Evolutionary conservation across 2,888 invertebrate species (phyloP).

Genomic region (Cerceris rybyensis): DNA sequence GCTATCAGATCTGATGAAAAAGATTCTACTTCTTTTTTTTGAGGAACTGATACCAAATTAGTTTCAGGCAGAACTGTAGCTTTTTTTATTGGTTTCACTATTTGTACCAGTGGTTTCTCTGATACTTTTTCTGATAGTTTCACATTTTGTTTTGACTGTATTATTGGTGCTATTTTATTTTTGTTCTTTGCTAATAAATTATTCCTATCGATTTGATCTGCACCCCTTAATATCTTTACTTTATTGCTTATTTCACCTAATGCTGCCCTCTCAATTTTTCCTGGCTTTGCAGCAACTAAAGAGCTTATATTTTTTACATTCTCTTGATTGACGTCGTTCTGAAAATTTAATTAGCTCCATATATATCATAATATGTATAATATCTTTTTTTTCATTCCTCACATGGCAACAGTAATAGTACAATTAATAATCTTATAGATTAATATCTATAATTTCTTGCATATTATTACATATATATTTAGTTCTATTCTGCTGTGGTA

Average conservation of each 20-base stretch:
- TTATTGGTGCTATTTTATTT: constrained; percentile 56
- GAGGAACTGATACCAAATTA: constrained; percentile 11
- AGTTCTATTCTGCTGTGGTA: no score
- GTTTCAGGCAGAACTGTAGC: constrained; percentile 37
- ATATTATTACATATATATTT: no score
- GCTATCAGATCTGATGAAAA: constrained; percentile 74
- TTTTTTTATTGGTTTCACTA: constrained; percentile 68
- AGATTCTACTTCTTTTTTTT: constrained; percentile 63
- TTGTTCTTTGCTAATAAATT: constrained; percentile 68
- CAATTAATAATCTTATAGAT: no score
- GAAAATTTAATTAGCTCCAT: constrained; percentile 41
- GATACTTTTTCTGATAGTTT: constrained; percentile 56
- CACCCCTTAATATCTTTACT: constrained; percentile 79
- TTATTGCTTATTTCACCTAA: constrained; percentile 83
- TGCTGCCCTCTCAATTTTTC: constrained; percentile 79
- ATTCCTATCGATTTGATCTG: constrained; percentile 75
- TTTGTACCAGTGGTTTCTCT: constrained; percentile 67
- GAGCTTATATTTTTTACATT: constrained; percentile 74
- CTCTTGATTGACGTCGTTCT: constrained; percentile 77
- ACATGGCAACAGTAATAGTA: background rate
- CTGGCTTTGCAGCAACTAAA: constrained; percentile 48
- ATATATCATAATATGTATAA: background rate
- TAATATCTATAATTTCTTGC: no score
- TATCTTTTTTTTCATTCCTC: no score
- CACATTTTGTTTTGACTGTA: constrained; percentile 45